Percentiles rank a stretch among this genome's conserved stretches.
These are phyloP conservation scores for Rotaria socialis DNA, from an alignment of 2,888 invertebrate genomes.

Conservation along the genomic window DNA sequence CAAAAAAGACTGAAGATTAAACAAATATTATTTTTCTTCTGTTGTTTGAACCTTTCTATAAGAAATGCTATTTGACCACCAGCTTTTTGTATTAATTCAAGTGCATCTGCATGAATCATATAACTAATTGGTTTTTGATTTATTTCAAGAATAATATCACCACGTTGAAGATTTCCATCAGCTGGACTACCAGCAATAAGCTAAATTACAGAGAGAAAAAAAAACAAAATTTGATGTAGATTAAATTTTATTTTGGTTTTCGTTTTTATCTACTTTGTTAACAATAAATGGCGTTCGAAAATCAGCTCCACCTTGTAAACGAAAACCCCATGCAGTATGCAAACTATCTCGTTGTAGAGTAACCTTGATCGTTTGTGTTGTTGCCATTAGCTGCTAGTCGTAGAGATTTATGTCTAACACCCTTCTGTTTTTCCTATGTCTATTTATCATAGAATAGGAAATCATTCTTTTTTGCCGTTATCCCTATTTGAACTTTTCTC, in stretches of 20 bases:
- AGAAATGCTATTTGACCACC: slow-evolving; percentile 56
- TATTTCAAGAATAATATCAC: slow-evolving; percentile 83
- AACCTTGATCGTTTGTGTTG: slow-evolving; percentile 49
- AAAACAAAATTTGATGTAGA: no score
- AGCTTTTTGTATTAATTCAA: slow-evolving; percentile 63
- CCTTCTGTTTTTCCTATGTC: neutral
- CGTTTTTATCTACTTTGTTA: slow-evolving; percentile 56
- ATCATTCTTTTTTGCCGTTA: neutral
- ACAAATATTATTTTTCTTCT: neutral
- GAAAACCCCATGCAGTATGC: slow-evolving; percentile 59
- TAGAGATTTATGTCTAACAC: neutral
- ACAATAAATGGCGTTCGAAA: slow-evolving; percentile 54
- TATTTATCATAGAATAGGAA: neutral
- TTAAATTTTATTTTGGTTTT: slow-evolving; percentile 48
- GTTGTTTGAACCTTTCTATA: slow-evolving; percentile 52
- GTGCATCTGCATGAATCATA: slow-evolving; percentile 82
- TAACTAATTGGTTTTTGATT: slow-evolving; percentile 81
- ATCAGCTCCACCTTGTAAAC: slow-evolving; percentile 59
- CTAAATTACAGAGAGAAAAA: slow-evolving; percentile 62
- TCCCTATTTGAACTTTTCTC: neutral
- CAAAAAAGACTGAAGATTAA: neutral
- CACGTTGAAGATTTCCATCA: slow-evolving; percentile 76
- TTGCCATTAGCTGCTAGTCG: neutral
- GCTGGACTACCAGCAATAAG: slow-evolving; percentile 79
- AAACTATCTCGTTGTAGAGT: slow-evolving; percentile 57